Evolutionary conservation across 2,797 vertebrate species (phyloP).

Genomic region (Bovichtus variegatus): DNA sequence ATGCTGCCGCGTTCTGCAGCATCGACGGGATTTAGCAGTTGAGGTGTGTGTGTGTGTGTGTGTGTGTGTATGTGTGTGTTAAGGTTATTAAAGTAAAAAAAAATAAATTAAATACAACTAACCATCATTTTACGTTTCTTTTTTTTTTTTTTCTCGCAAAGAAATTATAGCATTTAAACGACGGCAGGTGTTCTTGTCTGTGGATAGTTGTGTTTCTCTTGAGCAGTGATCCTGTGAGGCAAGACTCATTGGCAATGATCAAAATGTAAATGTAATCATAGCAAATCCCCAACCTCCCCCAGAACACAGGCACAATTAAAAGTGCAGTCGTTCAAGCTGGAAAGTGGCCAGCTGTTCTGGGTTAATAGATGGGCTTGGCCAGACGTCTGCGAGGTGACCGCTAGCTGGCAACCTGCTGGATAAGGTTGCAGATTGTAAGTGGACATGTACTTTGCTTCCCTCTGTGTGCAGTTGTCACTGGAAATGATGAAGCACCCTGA

Average conservation of each 20-base stretch:
- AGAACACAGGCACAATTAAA: conserved; percentile 72
- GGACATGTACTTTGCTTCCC: conserved; percentile 74
- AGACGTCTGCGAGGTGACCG: conserved; percentile 84
- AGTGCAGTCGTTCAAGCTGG: conserved; percentile 61
- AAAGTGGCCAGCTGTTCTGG: conserved; percentile 77
- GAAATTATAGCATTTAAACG: conserved; percentile 31
- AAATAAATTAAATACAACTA: background rate
- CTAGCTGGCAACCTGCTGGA: conserved; percentile 75
- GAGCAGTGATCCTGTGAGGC: conserved; percentile 33
- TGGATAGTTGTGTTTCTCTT: conserved; percentile 35
- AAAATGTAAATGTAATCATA: conserved; percentile 70
- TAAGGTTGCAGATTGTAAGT: conserved; percentile 76
- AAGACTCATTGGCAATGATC: conserved; percentile 57
- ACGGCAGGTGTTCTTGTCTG: conserved; percentile 34
- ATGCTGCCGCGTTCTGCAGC: conserved; percentile 72
- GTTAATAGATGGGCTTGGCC: conserved; percentile 82
- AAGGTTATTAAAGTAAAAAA: conserved; percentile 38
- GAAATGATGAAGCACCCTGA: conserved; percentile 83
- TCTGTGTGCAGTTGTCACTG: conserved; percentile 78
- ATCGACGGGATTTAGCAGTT: conserved; percentile 62
- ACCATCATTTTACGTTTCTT: background rate
- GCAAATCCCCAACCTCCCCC: background rate
- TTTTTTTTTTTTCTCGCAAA: background rate
- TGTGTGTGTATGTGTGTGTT: conserved; percentile 14
- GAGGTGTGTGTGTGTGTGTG: conserved; percentile 18